Conservation (phyloP, 2,113 vertebrate species). For the Gopherus flavomarginatus region DNA sequence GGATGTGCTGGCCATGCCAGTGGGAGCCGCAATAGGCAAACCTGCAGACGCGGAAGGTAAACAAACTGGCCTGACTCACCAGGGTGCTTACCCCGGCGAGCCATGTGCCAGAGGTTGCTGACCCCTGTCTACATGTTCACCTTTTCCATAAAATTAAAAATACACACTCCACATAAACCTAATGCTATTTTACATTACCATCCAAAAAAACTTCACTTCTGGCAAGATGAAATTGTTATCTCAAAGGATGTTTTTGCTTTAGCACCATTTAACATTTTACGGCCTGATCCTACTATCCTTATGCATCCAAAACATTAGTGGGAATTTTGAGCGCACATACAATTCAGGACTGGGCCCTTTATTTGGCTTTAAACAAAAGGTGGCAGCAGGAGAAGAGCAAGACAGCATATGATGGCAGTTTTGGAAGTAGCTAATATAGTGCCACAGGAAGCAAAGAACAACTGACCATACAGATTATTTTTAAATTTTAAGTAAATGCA, state of each 20-base stretch:
- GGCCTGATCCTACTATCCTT: background rate
- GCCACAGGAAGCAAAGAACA: background rate
- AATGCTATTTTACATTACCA: background rate
- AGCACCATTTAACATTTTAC: background rate
- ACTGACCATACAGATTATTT: background rate
- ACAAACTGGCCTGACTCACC: no score
- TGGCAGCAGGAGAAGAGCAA: background rate
- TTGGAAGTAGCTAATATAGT: rapidly evolving
- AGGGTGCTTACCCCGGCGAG: no score
- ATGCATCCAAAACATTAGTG: background rate
- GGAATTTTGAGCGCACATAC: background rate
- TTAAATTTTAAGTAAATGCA: background rate
- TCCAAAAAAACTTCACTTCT: background rate
- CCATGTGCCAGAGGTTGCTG: no score
- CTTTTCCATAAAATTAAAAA: background rate
- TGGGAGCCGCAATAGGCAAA: no score
- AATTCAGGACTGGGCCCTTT: background rate
- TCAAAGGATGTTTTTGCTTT: background rate
- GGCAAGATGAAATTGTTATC: background rate
- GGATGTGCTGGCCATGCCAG: no score
- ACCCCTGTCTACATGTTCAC: background rate
- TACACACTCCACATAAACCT: background rate
- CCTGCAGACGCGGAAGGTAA: no score
- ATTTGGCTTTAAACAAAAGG: background rate
- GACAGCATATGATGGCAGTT: background rate